Percentiles rank a stretch among this genome's conserved stretches.
Conservation (phyloP, 1,140 invertebrate species). For the Laupala kohalensis region DNA sequence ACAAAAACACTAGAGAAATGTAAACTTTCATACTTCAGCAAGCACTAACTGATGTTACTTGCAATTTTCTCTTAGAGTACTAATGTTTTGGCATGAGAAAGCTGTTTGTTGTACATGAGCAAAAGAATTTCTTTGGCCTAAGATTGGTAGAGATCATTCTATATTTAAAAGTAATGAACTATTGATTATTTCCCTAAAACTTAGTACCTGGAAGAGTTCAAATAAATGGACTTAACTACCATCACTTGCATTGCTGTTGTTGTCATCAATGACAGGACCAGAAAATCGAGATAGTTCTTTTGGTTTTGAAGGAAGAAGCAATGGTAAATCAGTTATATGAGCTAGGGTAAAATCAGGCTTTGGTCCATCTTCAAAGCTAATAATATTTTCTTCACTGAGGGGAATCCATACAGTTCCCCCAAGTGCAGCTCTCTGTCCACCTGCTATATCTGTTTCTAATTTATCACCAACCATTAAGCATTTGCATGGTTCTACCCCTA, state of each 20-base stretch:
- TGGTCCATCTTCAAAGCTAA: slow-evolving; percentile 18
- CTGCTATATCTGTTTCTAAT: slow-evolving; percentile 70
- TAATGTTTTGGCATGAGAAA: too few relatives aligned
- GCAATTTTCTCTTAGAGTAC: too few relatives aligned
- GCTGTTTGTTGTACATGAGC: too few relatives aligned
- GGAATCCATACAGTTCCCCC: slow-evolving; percentile 68
- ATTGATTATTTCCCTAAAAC: too few relatives aligned
- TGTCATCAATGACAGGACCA: slow-evolving; percentile 16
- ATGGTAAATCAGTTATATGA: slow-evolving; percentile 15
- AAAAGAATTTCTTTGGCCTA: too few relatives aligned
- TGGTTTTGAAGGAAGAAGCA: slow-evolving; percentile 12
- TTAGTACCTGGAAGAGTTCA: too few relatives aligned
- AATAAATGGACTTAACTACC: not conserved
- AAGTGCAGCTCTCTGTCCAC: slow-evolving; percentile 58
- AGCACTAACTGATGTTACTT: too few relatives aligned
- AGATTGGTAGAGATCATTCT: too few relatives aligned
- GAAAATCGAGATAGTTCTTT: slow-evolving; percentile 2
- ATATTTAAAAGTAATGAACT: too few relatives aligned
- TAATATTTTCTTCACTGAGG: slow-evolving; percentile 27
- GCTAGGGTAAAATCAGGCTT: slow-evolving; percentile 17
- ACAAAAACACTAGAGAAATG: too few relatives aligned
- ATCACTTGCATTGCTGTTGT: not conserved
- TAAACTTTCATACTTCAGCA: too few relatives aligned
- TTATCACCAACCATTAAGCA: slow-evolving; percentile 81
- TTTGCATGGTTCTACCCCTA: slow-evolving; percentile 51